A percentile compares a stretch with the other conserved stretches of the same genome.
Conservation (phyloP, 2,113 vertebrate genomes). For the Corvus hawaiiensis region DNA sequence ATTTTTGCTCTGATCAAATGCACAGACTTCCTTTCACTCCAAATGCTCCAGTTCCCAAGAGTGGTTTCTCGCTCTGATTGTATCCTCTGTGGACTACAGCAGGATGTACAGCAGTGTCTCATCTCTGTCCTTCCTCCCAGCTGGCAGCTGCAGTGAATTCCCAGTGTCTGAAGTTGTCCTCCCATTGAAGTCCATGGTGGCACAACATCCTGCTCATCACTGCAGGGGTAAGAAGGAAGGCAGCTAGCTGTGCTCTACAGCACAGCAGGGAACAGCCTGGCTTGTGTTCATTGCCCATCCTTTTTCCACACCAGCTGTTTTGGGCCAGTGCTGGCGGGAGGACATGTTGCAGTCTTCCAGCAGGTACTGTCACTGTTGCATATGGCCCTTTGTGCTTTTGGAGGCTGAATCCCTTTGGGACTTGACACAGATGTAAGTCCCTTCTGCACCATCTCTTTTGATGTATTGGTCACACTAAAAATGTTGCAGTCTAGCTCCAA, state of each 20-base stretch:
- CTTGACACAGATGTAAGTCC: background rate
- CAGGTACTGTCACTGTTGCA: background rate
- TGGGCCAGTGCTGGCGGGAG: background rate
- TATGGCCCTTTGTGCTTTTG: background rate
- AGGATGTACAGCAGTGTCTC: background rate
- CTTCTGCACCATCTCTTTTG: constrained; percentile 16
- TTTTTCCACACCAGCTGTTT: background rate
- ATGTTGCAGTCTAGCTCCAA: background rate
- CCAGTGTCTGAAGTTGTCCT: background rate
- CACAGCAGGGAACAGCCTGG: background rate
- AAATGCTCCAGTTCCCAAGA: background rate
- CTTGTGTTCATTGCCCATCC: background rate
- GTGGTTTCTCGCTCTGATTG: background rate
- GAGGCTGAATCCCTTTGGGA: background rate
- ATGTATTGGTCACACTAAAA: background rate
- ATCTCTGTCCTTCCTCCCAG: background rate
- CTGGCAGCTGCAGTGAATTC: background rate
- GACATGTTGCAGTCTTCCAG: background rate
- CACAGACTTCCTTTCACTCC: background rate
- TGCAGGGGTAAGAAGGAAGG: background rate
- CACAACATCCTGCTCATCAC: background rate
- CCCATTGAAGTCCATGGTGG: background rate
- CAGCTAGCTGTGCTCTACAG: background rate
- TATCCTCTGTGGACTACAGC: background rate
- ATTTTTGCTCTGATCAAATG: background rate